Base-by-base conservation (phyloP, 2,797 vertebrate species). In the Gallinago solitaria region DNA sequence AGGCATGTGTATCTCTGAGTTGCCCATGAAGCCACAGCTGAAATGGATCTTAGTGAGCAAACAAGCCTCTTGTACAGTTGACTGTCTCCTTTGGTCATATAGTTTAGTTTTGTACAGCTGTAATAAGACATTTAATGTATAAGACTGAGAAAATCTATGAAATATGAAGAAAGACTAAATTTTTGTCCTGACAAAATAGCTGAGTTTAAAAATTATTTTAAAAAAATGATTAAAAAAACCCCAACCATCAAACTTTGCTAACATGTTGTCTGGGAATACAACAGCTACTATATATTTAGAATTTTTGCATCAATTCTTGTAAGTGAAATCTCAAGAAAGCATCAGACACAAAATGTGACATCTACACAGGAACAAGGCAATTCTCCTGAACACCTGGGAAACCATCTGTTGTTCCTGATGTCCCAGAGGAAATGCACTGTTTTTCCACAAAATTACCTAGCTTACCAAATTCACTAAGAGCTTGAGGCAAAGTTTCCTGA, bases 111-210 rank as follows among this genome's bases (percentile, higher is more conserved):
- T 33, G 59, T 68, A 89, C 92, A 92, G 73, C 78, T 95, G 84
- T 87, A 95, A 96, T 92, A 84, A 92, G 88, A 80, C 94, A 83
- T 89, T 95, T 95, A 94, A 96, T 80, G 23, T 13, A n/a, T 43
- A 81, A 47, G 20, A 41, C 89, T 83, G 37, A 83, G 63, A 78
- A 75, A 79, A 81, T 20, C 45, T 16, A 47, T 75, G 81, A 83
- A 96, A 88, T 45, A 83, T 6, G 54, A 71, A 73, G 19, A 81
- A 91, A 96, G 57, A 77, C 65, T 75, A 79, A 73, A 65, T 47
- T 89, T 96, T 95, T 75, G 82, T 74, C 33, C 63, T 88, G 57
- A 96, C 76, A 57, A 85, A 94, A 89, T 5, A 48, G n/a, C 35
- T 32, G 79, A 91, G 96, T 79, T 77, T 47, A 33, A 85, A 96